Evolutionary conservation across 2,797 vertebrate genomes (phyloP).

Genomic region (Hydrolagus colliei): DNA sequence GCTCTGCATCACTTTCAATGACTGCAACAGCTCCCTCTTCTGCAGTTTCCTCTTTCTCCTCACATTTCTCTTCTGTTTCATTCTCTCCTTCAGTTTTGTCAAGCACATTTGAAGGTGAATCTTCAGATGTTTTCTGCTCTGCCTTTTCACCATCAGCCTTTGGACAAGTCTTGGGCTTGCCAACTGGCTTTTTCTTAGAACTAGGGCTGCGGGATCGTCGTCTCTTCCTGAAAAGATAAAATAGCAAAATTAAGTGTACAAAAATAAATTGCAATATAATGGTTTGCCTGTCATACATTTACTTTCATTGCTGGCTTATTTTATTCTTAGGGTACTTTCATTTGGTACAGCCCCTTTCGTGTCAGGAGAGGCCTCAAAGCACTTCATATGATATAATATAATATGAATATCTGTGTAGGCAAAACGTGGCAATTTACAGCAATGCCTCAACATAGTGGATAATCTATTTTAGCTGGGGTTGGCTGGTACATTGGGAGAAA

Average conservation of each 20-base stretch:
- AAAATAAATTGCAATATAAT: not conserved
- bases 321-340: no score
- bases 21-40: conserved; percentile 13
- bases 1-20: conserved; percentile 18
- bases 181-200: conserved; percentile 10
- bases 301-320: not conserved
- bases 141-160: conserved; percentile 28
- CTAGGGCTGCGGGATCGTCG: conserved; percentile 14
- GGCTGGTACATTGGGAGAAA: no score
- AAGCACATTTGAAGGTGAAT: conserved; percentile 10
- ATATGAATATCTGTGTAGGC: no score
- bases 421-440: no score
- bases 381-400: no score
- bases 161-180: conserved; percentile 12
- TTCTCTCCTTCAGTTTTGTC: not conserved
- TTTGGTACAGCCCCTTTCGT: no score
- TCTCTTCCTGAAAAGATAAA: not conserved
- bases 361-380: no score
- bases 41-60: conserved; percentile 14
- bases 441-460: no score
- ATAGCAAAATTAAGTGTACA: not conserved
- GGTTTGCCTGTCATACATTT: not conserved
- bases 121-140: conserved; percentile 20
- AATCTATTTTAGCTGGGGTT: no score
- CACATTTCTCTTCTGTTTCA: not conserved